A percentile compares a stretch with the other conserved stretches of the same genome.
These are phyloP conservation scores for Chionoecetes opilio DNA, from an alignment of 1,140 invertebrate genomes.

Conservation along the genomic window DNA sequence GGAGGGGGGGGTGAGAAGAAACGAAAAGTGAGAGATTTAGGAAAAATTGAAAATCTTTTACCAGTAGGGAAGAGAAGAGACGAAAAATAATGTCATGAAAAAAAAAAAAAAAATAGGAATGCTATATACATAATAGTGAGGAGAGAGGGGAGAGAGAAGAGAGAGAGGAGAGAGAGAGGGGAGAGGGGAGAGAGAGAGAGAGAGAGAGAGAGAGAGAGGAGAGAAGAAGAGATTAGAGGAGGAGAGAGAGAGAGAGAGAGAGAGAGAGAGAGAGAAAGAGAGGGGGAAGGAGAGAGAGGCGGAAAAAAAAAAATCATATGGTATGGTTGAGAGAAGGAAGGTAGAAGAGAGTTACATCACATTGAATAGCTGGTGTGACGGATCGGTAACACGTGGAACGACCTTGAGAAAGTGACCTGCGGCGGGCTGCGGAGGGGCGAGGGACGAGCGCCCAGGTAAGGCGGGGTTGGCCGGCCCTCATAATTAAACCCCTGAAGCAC, in stretches of 20 bases:
- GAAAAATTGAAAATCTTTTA: too few relatives aligned
- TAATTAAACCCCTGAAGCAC: neutral
- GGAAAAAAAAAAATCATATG: neutral
- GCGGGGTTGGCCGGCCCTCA: neutral
- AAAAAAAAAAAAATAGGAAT: too few relatives aligned
- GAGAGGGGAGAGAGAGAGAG: too few relatives aligned
- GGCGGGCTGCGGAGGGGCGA: neutral
- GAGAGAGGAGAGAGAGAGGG: too few relatives aligned
- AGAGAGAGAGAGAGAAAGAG: neutral
- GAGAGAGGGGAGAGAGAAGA: too few relatives aligned
- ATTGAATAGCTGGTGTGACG: neutral
- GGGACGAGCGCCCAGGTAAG: neutral
- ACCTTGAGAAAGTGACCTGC: neutral
- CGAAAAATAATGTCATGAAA: too few relatives aligned
- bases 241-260: neutral
- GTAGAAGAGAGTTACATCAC: neutral
- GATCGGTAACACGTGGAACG: slow-evolving; percentile 1
- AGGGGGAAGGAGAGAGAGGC: neutral
- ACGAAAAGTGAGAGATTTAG: too few relatives aligned
- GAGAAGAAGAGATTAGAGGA: too few relatives aligned
- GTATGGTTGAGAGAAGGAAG: neutral
- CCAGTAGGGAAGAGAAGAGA: too few relatives aligned
- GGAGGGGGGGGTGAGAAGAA: too few relatives aligned
- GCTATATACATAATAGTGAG: too few relatives aligned
- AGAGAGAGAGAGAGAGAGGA: too few relatives aligned